Evolutionary conservation across 2,797 vertebrate species (phyloP), one percentile per base, ranked within the genome.

Genomic region (Emydoidea blandingii): DNA sequence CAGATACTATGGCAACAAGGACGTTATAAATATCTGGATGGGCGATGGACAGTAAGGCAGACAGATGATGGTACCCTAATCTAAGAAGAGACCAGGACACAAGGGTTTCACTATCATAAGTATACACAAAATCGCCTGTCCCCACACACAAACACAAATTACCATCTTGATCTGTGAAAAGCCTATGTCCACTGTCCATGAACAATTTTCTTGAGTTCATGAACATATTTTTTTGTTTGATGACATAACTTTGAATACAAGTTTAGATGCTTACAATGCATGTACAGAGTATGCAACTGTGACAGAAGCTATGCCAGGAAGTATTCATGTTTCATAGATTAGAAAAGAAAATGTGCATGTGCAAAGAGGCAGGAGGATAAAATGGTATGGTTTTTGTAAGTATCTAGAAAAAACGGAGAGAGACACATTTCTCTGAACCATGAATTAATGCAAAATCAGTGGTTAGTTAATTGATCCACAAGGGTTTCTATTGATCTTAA

Each of bases 1-100:
- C 6, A 92, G 87, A 84, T 34, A 19, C 62, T 88, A 34, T 81
- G 79, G 79, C 92, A 93, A 94, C 86, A 29, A 81, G 47, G 88
- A 90, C 62, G 23, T 83, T 83, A 15, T 1, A 85, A 54, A 18
- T 23, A 53, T 93, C 86, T 78, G 37, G 59, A 86, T 57, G 65
- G 12, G 62, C 2, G 52, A 86, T 53, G 65, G 19, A 76, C 3
- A 90, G 78, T 1, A 82, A 83, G 47, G 52, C n/a, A 47, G 37
- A 92, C 31, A 68, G 62, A 68, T 68, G 34, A 68, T 68, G 34
- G 62, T 21, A 74, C 72, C 41, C 12, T 44, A 41, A 74, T 44
- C 88, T 83, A 89, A 95, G 92, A 94, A 53, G 7, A 12, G 0
- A 72, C 76, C 11, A 7, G n/a, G 72, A 74, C 41, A 44, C 25